Conservation (phyloP, 37 sponge, comb jelly and placozoan genomes). For the Hexactinellida sp. region DNA sequence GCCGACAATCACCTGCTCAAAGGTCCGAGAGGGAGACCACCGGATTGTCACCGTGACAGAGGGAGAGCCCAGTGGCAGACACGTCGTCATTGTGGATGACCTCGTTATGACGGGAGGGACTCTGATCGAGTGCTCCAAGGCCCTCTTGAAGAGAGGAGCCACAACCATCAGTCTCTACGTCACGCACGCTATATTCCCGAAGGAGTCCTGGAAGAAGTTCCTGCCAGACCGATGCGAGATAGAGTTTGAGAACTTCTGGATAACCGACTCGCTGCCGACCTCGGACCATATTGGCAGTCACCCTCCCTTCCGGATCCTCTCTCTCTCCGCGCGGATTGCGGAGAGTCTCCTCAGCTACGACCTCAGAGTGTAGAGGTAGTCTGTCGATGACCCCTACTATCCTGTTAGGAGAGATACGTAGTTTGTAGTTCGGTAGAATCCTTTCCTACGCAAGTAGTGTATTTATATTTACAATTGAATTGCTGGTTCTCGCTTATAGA, state of each 20-base stretch:
- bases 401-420: too few species aligned
- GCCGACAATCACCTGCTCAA: constrained; percentile 62
- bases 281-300: constrained; percentile 30
- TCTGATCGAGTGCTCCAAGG: constrained; percentile 74
- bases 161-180: constrained; percentile 62
- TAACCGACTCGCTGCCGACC: constrained; percentile 78
- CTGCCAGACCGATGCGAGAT: constrained; percentile 17
- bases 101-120: constrained; percentile 82
- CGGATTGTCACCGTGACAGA: constrained; percentile 62
- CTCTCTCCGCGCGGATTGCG: constrained; percentile 51
- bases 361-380: neutral
- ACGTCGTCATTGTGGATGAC: constrained; percentile 82
- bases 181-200: constrained; percentile 84
- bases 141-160: constrained; percentile 30
- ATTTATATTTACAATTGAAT: too few species aligned
- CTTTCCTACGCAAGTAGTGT: too few species aligned
- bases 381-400: too few species aligned
- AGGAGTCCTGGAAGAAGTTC: constrained; percentile 62
- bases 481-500: too few species aligned
- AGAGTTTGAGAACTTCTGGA: constrained; percentile 51
- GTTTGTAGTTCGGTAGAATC: too few species aligned
- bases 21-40: constrained; percentile 56
- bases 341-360: constrained; percentile 38
- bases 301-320: constrained; percentile 57
- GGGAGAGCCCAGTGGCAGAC: constrained; percentile 49